Evolutionary conservation across 1,140 invertebrate genomes (phyloP), one percentile per base, ranked within the genome.

Genomic region (Temnothorax longispinosus): DNA sequence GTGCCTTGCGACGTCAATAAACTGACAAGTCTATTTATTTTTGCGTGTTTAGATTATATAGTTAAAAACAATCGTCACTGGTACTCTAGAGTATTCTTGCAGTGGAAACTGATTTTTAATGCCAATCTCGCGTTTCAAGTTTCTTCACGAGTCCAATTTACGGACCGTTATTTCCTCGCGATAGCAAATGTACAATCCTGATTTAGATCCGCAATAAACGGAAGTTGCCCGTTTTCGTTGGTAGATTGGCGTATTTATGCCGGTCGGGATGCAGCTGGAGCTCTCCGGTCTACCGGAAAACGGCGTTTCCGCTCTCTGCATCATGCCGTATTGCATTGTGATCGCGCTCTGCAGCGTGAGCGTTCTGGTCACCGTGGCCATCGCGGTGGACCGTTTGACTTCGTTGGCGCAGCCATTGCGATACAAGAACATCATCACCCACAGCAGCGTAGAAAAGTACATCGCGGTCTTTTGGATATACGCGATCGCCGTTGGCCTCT

Each of bases 161-260:
- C n/a, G 72, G n/a, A 21, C n/a, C 0, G 15, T 32, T 27, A 35
- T 15, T 3, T 15, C 1, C 27, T 56, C 15, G 32, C 38, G 38
- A 6, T 6, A 41, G 38, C 38, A 6, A 41, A 6, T 27, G 27
- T 27, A 41, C 38, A 41, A 41, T 81, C 0, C 27, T 58, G 18
- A 47, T 60, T 82, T 74, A 62, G 38, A 74, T 32, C 4, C 13
- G 35, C 27, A n/a, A 32, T 84, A 74, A 72, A 58, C 35, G 8
- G 2, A 2, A 3, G n/a, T 13, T 10, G 11, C 1, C 4, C 7
- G 18, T 58, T 56, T 87, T 72, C 88, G 90, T 88, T 86, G 21
- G 89, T 92, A 95, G 94, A 93, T 95, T 72, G 97, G 97, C 0
- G 94, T 98, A 69, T 96, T 97, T 87, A 97, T 98, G 96, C 97